Evolutionary conservation across 1,140 invertebrate species (phyloP), one percentile per base, ranked within the genome.

Genomic region (Drosophila tani): DNA sequence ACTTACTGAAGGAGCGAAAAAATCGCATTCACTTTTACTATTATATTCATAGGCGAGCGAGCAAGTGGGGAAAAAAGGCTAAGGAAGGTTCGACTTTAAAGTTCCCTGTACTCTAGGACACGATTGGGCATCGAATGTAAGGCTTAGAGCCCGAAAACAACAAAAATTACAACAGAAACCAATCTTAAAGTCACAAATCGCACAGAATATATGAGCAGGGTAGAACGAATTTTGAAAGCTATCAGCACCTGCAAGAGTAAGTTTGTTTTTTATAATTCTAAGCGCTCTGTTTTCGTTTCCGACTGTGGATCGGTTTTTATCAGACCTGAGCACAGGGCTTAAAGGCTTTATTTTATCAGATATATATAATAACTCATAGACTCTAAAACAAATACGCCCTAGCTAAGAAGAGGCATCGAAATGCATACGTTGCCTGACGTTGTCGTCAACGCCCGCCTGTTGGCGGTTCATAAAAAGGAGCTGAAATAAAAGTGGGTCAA

Each of bases 21-120:
- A 82, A 86, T 50, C 85, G 86, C 84, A 87, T 84, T 88, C 84
- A 88, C 81, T 88, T 88, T 88, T 84, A 88, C 77, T 87, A 83
- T 87, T 88, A 88, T 81, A 87, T 87, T 87, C 84, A 87, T 87
- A 88, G 84, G 84, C 76, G 67, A 69, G 51, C 27, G 67, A 71
- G 40, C 62, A 51, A 66, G 59, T 67, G 45, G 56, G 59, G 32
- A 64, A 51, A 12, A 14, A 1, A 24, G 21, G 7, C 2, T 12
- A 1, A 3, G 21, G 14, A 63, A 14, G 17, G 21, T 14, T 35
- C n/a, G 46, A 17, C 29, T 29, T 14, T 0, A 1, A 0, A 5
- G 14, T 73, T 17, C 17, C 29, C 69, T 21, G 46, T 5, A 24
- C 5, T n/a, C 0, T 8, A 1, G 12, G n/a, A 14, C 3, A 56